Evolutionary conservation across 2,113 vertebrate genomes (phyloP).

Genomic region (Oncorhynchus tshawytscha): DNA sequence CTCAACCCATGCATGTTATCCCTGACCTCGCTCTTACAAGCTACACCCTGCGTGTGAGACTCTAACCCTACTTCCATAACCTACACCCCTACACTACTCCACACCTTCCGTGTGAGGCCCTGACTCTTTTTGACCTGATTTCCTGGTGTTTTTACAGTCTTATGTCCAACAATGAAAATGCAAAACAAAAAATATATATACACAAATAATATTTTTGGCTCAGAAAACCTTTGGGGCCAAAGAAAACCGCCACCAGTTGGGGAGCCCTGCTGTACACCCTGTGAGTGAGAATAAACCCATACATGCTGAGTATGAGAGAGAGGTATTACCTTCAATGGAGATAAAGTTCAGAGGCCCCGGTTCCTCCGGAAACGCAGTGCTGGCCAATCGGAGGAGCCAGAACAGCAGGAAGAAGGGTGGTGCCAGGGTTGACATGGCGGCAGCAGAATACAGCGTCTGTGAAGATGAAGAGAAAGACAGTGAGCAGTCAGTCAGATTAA

Average conservation of each 20-base stretch:
- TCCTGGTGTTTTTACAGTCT: too few relatives aligned
- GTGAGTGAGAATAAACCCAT: slow-evolving; percentile 2
- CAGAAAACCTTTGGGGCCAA: too few relatives aligned
- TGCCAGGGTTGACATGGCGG: slow-evolving; percentile 64
- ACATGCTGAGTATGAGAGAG: not conserved
- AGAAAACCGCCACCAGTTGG: too few relatives aligned
- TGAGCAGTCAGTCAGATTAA: slow-evolving; percentile 34
- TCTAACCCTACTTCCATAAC: not conserved
- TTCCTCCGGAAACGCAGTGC: slow-evolving; percentile 73
- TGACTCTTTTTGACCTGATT: not conserved
- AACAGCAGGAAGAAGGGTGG: slow-evolving; percentile 63
- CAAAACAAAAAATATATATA: too few relatives aligned
- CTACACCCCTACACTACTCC: not conserved
- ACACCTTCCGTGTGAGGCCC: not conserved
- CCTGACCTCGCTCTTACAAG: not conserved
- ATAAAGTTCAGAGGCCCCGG: slow-evolving; percentile 73
- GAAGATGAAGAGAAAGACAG: slow-evolving; percentile 25
- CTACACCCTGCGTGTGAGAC: not conserved
- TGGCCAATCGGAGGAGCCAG: slow-evolving; percentile 62
- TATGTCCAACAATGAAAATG: too few relatives aligned
- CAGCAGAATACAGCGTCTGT: slow-evolving; percentile 55
- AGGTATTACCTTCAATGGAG: slow-evolving; percentile 72
- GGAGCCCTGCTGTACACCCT: too few relatives aligned
- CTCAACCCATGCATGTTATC: not conserved
- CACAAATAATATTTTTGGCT: too few relatives aligned